Evolutionary conservation across 1,140 invertebrate genomes (phyloP).

Genomic region (Bicyclus anynana): DNA sequence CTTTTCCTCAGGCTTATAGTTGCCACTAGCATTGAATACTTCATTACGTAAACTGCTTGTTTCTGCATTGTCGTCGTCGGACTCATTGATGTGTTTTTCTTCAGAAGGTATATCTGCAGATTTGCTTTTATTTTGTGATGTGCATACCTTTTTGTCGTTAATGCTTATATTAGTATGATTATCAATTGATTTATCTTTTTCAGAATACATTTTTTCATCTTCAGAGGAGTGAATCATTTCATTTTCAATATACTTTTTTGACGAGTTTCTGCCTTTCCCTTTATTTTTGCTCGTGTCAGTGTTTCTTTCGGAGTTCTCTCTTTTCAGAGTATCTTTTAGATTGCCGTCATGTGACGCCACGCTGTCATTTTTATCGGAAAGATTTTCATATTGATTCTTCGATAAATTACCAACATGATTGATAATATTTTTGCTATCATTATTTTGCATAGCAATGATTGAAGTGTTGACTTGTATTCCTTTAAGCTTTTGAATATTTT

Average conservation of each 20-base stretch:
- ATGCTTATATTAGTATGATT: no score
- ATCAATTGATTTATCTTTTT: background rate
- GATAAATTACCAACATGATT: background rate
- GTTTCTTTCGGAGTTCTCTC: no score
- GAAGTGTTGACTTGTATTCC: slow-evolving; percentile 47
- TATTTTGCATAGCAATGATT: slow-evolving; percentile 34
- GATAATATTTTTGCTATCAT: slow-evolving; percentile 16
- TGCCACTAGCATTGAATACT: slow-evolving; percentile 55
- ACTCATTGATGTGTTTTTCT: background rate
- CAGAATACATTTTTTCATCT: background rate
- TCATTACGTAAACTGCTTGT: slow-evolving; percentile 48
- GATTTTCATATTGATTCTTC: background rate
- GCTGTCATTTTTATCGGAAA: background rate
- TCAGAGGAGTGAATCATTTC: background rate
- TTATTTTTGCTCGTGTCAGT: background rate
- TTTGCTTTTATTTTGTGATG: background rate
- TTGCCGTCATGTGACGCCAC: background rate
- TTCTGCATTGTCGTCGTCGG: slow-evolving; percentile 32
- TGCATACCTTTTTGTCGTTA: background rate
- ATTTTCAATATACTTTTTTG: background rate
- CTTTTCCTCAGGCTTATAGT: slow-evolving; percentile 49
- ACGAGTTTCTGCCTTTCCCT: background rate
- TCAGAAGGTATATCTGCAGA: background rate
- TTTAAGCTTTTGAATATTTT: slow-evolving; percentile 36
- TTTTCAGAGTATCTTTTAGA: background rate